phyloP scores from a whole-genome alignment of 2,113 vertebrate species.

The Clinocottus analis region DNA sequence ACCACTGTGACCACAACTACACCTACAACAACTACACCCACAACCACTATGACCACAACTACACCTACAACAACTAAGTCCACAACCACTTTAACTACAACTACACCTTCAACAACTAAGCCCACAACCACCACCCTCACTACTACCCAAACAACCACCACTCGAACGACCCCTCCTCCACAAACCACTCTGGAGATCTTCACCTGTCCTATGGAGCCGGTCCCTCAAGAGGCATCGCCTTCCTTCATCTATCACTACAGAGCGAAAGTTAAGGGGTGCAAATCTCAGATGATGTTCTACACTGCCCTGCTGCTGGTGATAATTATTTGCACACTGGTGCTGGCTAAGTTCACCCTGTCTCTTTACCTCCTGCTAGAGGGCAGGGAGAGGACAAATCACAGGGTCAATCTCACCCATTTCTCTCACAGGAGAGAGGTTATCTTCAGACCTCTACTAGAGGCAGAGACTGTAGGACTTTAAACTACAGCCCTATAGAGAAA shows the following conservation, averaged over 20 bases:
- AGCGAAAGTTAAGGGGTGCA: slow-evolving; percentile 62
- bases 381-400: slow-evolving; percentile 51
- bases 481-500: background rate
- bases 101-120: slow-evolving; percentile 4
- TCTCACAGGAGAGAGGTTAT: slow-evolving; percentile 78
- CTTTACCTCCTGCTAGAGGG: slow-evolving; percentile 72
- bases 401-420: slow-evolving; percentile 78
- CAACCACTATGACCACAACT: background rate
- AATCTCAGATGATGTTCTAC: slow-evolving; percentile 60
- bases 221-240: background rate
- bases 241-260: slow-evolving; percentile 3
- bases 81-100: background rate
- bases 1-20: background rate
- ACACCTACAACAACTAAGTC: slow-evolving; percentile 1
- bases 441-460: slow-evolving; percentile 63
- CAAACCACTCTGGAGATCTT: slow-evolving; percentile 48
- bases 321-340: slow-evolving; percentile 55
- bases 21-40: background rate
- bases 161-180: background rate
- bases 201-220: slow-evolving; percentile 28
- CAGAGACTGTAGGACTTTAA: slow-evolving; percentile 66
- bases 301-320: slow-evolving; percentile 71
- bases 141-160: slow-evolving; percentile 40
- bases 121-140: slow-evolving; percentile 8
- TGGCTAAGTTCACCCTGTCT: slow-evolving; percentile 63